These are phyloP conservation scores for Heliconius ismenius DNA, from an alignment of 2,888 invertebrate species.

Conservation along the genomic window DNA sequence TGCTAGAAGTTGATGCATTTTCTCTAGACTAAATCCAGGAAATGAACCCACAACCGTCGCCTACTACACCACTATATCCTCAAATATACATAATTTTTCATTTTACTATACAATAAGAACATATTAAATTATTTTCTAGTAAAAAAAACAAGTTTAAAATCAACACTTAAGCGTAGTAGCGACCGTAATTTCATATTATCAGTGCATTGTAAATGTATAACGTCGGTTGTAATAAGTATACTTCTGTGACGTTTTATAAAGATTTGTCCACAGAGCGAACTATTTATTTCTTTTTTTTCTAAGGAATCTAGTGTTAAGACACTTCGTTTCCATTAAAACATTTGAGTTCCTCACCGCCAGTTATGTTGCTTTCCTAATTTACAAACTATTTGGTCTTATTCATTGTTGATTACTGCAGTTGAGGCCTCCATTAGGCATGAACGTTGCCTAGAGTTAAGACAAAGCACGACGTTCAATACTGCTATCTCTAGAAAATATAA, in stretches of 20 bases:
- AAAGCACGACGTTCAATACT: no score
- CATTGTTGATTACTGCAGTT: no score
- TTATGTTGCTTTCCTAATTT: no score
- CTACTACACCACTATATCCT: no score
- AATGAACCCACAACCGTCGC: no score
- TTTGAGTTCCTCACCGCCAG: no score
- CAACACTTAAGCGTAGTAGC: constrained; percentile 42
- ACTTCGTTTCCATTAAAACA: no score
- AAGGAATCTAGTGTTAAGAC: no score
- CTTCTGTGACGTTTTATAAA: constrained; percentile 56
- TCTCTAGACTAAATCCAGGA: background rate
- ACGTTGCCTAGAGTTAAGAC: no score
- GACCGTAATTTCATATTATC: constrained; percentile 42
- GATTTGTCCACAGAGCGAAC: constrained; percentile 48
- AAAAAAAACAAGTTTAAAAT: constrained; percentile 39
- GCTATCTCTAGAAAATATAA: no score
- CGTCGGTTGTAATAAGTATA: constrained; percentile 39
- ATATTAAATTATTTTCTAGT: constrained; percentile 25
- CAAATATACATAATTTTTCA: background rate
- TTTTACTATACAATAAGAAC: constrained; percentile 6
- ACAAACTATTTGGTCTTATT: no score
- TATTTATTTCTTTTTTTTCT: background rate
- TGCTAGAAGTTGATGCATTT: background rate
- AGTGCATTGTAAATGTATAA: constrained; percentile 40
- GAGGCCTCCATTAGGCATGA: no score